A percentile compares a stretch with the other conserved stretches of the same genome.
Conservation (phyloP, 2,888 invertebrate species). For the Nephrotoma appendiculata region DNA sequence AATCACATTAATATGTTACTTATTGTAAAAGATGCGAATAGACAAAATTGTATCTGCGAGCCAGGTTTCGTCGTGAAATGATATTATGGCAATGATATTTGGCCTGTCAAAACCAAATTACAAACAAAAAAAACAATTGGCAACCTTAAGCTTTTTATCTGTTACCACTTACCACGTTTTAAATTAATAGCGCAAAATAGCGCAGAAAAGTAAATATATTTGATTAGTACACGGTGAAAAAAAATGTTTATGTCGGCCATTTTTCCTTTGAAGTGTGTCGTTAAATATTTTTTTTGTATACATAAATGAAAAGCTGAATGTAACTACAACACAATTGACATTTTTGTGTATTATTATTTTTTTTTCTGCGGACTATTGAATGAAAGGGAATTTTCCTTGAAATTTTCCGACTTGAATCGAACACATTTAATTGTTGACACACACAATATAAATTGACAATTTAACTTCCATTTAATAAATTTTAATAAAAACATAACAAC, state of each 20-base stretch:
- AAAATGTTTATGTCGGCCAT: not conserved
- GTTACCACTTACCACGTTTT: not conserved
- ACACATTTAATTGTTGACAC: not conserved
- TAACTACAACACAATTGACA: not conserved
- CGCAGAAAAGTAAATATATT: not conserved
- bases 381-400: not conserved
- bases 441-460: not conserved
- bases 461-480: not conserved
- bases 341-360: not conserved
- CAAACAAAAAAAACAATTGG: not conserved
- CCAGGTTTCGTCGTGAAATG: too few species aligned
- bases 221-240: not conserved
- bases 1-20: not conserved
- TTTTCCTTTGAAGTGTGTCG: not conserved
- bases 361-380: not conserved
- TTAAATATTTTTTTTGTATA: not conserved
- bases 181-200: not conserved
- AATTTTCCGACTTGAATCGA: not conserved
- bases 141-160: not conserved
- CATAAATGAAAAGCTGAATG: not conserved
- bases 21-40: too few species aligned
- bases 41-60: too few species aligned
- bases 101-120: too few species aligned
- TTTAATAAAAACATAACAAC: not conserved
- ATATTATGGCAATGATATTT: too few species aligned